Evolutionary conservation across 1,140 invertebrate species (phyloP), one percentile per base, ranked within the genome.

Genomic region (Gryllus bimaculatus): DNA sequence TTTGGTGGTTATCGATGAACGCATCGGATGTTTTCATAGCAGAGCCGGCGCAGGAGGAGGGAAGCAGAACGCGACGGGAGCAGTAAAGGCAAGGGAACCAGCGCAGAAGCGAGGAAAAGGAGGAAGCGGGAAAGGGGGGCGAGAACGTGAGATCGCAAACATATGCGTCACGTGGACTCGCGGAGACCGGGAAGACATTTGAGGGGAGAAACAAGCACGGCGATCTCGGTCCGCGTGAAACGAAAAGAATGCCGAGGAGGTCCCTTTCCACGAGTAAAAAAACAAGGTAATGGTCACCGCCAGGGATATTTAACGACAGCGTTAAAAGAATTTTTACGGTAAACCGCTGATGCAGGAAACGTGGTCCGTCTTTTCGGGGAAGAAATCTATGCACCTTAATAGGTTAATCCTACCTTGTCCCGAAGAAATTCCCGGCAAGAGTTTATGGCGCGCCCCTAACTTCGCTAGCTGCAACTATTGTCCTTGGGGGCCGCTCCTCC

Each of bases 241-340:
- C 54, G 54, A 66, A 66, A 39, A 66, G 54, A 66, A 66, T 66
- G 54, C 54, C 54, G 54, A 10, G 7, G 54, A 10, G 18, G 54
- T 66, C 54, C 54, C 54, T 66, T 18, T 13, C 18, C 18, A 13
- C 54, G 54, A 66, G 54, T 13, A n/a, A 18, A 66, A 66, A 66
- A 66, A 66, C 18, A 66, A 66, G 2, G 18, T 66, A 66, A 66
- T 66, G 54, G 54, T n/a, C 18, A 66, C 54, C 7, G 54, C 18
- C 54, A 66, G 18, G 54, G 18, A 66, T 66, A 66, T 66, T 66
- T 66, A n/a, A 66, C 54, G 54, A 66, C 54, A 66, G 18, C 54
- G 54, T 66, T 66, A 66, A 66, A 66, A 66, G 54, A 66, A 66
- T n/a, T 66, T 66, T 66, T 66, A 66, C 54, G 54, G 54, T 66